Evolutionary conservation across 1,140 invertebrate species (phyloP), one percentile per base, ranked within the genome.

Genomic region (Procambarus virginalis): DNA sequence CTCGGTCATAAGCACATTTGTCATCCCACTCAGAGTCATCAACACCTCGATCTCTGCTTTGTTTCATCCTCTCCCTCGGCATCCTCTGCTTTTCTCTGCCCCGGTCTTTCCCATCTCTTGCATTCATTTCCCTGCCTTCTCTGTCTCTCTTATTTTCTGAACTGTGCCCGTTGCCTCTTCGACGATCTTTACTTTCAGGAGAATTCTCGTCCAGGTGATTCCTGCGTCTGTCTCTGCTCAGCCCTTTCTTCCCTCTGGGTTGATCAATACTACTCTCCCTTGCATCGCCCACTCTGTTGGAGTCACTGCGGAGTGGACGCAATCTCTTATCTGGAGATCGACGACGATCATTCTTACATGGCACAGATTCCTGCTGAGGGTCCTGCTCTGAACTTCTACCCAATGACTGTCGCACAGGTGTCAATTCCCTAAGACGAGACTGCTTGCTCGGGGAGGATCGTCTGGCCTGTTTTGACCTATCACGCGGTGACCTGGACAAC

Each of bases 381-480:
- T 20, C 78, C 12, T 64, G 60, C 45, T 70, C 70, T 10, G 46
- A 58, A 48, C 46, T 82, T 8, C 77, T 6, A 8, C n/a, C 68
- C 64, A 20, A 17, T 8, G n/a, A 34, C n/a, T 73, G 68, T 22
- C 75, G 22, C 14, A 20, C 48, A 6, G 64, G 48, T 45, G 45
- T 73, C n/a, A 68, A 3, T 14, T 22, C 48, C 68, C 64, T 55
- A 20, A 34, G 9, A 2, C 55, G 70, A 6, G 81, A 34, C 48
- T 89, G 81, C 64, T 76, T 84, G 73, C 70, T 83, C 46, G 88
- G 75, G 14, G 88, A 89, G 8, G 88, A 20, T 46, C 88, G 80
- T 2, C 88, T 73, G 34, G 34, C 14, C 3, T 22, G 49, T 45
- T 48, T 8, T 9, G 70, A 75, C 49, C 58, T n/a, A 2, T 85